Conservation (phyloP, 2,113 vertebrate genomes). For the Acanthisitta chloris region DNA sequence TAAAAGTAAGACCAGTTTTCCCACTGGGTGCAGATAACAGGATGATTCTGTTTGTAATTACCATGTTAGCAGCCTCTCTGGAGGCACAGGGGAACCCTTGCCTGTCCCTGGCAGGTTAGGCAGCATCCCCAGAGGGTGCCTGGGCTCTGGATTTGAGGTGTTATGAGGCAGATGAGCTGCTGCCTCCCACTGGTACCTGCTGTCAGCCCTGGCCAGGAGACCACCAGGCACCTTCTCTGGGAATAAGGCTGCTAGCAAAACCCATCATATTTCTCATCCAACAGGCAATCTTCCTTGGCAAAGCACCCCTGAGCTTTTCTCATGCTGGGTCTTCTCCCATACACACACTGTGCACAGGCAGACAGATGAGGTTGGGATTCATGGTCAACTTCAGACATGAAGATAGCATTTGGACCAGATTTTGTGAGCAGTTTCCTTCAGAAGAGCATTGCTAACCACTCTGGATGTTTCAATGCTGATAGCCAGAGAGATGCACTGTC, state of each 20-base stretch:
- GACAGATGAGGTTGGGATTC: neutral
- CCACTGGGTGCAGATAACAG: neutral
- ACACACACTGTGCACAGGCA: accelerated
- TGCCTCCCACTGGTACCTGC: neutral
- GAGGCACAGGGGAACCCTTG: neutral
- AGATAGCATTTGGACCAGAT: neutral
- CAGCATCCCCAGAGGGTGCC: neutral
- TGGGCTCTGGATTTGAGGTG: neutral
- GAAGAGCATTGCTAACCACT: neutral
- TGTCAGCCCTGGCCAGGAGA: neutral
- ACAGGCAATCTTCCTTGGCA: neutral
- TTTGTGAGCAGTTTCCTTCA: neutral
- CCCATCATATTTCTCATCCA: neutral
- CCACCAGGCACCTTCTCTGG: neutral
- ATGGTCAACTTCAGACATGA: neutral
- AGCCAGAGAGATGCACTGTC: accelerated
- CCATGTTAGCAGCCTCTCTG: neutral
- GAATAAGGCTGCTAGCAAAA: neutral
- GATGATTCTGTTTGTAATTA: neutral
- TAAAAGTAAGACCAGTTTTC: neutral
- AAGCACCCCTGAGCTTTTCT: neutral
- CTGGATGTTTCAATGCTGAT: neutral
- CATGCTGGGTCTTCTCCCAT: accelerated
- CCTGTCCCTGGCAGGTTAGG: neutral
- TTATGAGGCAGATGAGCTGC: neutral